Conservation (phyloP, 1,140 invertebrate genomes). For the Papilio dardanus region DNA sequence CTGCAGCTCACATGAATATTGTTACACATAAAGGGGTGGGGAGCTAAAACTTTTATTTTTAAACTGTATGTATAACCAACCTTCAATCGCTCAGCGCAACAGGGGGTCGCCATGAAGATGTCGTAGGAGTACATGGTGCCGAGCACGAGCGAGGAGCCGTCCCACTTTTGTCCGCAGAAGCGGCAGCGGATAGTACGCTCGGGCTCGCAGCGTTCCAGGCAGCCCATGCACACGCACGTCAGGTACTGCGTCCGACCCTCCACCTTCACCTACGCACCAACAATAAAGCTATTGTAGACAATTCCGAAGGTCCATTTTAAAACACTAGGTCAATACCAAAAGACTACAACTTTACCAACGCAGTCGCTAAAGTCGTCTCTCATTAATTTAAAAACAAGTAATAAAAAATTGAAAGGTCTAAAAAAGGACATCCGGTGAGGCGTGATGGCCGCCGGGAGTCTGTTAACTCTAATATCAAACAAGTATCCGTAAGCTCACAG, state of each 20-base stretch:
- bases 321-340: not conserved
- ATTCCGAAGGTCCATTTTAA: not conserved
- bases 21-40: not conserved
- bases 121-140: conserved; percentile 99
- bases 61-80: conserved; percentile 79
- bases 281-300: conserved; percentile 22
- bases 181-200: conserved; percentile 89
- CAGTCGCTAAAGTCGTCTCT: not conserved
- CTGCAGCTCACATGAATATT: not conserved
- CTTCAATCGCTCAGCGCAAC: conserved; percentile 95
- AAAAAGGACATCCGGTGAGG: not conserved
- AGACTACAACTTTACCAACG: not conserved
- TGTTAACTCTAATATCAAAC: conserved; percentile 68
- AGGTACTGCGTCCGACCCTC: conserved; percentile 94
- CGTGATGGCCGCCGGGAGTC: conserved; percentile 28
- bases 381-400: not conserved
- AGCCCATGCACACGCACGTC: conserved; percentile 96
- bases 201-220: conserved; percentile 91
- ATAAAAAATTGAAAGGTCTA: conserved; percentile 8
- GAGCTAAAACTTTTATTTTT: not conserved
- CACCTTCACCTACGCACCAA: conserved; percentile 89
- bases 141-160: conserved; percentile 95
- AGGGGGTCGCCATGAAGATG: conserved; percentile 98
- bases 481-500: conserved; percentile 57
- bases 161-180: conserved; percentile 94